phyloP scores from a whole-genome alignment of 2,888 invertebrate genomes.

The Brachypalpus laphriformis region DNA sequence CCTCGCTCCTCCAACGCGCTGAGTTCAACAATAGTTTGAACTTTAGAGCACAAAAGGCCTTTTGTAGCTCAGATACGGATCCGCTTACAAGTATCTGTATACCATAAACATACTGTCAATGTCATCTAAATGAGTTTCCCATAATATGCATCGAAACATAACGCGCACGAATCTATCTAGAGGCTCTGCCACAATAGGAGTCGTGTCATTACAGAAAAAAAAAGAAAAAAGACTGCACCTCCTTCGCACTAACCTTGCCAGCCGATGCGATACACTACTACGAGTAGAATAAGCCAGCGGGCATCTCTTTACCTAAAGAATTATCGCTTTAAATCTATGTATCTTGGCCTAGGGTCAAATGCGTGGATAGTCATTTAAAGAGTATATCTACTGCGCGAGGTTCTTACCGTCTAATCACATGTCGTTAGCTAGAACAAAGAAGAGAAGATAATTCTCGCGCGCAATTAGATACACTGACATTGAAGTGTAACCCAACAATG shows the following conservation, averaged over 20 bases:
- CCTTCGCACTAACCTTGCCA: slow-evolving; percentile 65
- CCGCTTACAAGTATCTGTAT: slow-evolving; percentile 41
- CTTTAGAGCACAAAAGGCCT: slow-evolving; percentile 57
- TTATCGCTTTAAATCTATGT: slow-evolving; percentile 54
- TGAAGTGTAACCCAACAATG: slow-evolving; percentile 30
- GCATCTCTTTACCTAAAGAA: slow-evolving; percentile 29
- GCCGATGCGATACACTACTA: slow-evolving; percentile 30
- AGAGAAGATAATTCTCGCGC: slow-evolving; percentile 45
- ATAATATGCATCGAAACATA: slow-evolving; percentile 40
- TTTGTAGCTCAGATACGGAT: slow-evolving; percentile 17
- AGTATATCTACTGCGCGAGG: slow-evolving; percentile 40
- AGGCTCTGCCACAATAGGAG: slow-evolving; percentile 62
- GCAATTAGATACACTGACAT: slow-evolving; percentile 53
- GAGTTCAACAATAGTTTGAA: slow-evolving; percentile 64
- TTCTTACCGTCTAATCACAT: slow-evolving; percentile 36
- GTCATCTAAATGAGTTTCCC: slow-evolving; percentile 70
- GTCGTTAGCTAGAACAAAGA: slow-evolving; percentile 60
- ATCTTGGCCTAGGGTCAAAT: slow-evolving; percentile 71
- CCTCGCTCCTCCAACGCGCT: slow-evolving; percentile 18
- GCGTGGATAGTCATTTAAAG: slow-evolving; percentile 60
- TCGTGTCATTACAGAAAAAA: slow-evolving; percentile 59
- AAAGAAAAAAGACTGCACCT: slow-evolving; percentile 55
- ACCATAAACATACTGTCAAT: slow-evolving; percentile 69
- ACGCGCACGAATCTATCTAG: slow-evolving; percentile 38
- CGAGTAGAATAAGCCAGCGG: slow-evolving; percentile 27